A percentile compares a stretch with the other conserved stretches of the same genome.
Conservation (phyloP, 2,888 invertebrate genomes). For the Heliconius erato region DNA sequence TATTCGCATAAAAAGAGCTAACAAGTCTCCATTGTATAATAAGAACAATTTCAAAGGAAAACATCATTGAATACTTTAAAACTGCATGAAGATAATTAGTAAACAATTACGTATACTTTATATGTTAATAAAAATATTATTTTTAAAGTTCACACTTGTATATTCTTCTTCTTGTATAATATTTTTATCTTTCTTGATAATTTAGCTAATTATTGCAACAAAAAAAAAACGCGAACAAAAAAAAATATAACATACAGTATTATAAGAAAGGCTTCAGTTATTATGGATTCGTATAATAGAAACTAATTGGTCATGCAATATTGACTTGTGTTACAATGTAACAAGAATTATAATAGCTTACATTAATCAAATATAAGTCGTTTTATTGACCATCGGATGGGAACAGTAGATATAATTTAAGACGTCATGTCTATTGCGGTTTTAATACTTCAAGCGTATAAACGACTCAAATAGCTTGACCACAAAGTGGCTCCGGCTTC, state of each 20-base stretch:
- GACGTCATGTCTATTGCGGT: constrained; percentile 46
- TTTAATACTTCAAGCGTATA: constrained; percentile 53
- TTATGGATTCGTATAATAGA: constrained; percentile 28
- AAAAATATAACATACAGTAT: constrained; percentile 23
- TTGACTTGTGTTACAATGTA: background rate
- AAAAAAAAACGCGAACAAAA: constrained; percentile 36
- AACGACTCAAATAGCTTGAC: constrained; percentile 67
- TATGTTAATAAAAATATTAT: constrained; percentile 27
- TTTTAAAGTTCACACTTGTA: constrained; percentile 23
- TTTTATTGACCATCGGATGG: constrained; percentile 44
- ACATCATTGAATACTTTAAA: constrained; percentile 20
- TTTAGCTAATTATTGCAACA: constrained; percentile 39
- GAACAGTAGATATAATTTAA: constrained; percentile 42
- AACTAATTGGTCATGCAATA: constrained; percentile 9
- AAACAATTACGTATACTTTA: constrained; percentile 22
- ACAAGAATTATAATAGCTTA: constrained; percentile 31
- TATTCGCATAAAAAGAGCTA: background rate
- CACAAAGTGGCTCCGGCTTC: constrained; percentile 76
- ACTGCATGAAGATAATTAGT: background rate
- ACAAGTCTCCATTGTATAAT: background rate
- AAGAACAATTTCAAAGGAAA: constrained; percentile 1
- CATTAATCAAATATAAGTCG: constrained; percentile 25
- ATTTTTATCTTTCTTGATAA: constrained; percentile 28
- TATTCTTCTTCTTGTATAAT: background rate
- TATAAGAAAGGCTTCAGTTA: constrained; percentile 17